Base-by-base conservation (phyloP, 2,113 vertebrate species). In the Zosterops hypoxanthus region DNA sequence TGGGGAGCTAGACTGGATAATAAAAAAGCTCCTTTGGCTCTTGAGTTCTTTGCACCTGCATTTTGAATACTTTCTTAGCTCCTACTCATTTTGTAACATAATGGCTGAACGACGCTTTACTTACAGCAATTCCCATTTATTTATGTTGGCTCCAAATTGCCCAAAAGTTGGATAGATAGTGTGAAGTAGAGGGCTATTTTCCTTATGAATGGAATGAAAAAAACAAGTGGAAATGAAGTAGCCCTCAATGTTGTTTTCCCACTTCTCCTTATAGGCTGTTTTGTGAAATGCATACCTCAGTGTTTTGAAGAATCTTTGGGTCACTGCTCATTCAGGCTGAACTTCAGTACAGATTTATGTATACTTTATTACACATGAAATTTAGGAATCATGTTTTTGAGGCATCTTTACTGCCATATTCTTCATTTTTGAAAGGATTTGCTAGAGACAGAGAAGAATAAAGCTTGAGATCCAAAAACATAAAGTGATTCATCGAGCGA, bases 161-260 rank as follows among this genome's bases (percentile, higher is more conserved):
- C 23, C 33, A 33, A 57, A 90, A 77, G 82, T 39, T 92, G 59
- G 47, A 88, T 73, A 79, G 72, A 80, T 16, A 46, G 34, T 2
- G 1, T 69, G 63, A 86, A 96, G 55, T 8, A 79, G 60, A 90
- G 56, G 55, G 36, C 41, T 79, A 76, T 89, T 89, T 92, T 78
- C 33, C 20, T 93, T 69, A 73, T 88, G 70, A 94, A 93, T 63
- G 34, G 59, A 91, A 80, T 80, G 59, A 90, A 94, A 89, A 56
- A 65, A 82, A 28, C 26, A 73, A 91, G 59, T 28, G n/a, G 75
- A 94, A 95, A 59, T 82, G 33, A 95, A 94, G 66, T 22, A 82
- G 50, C 42, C 53, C 63, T 82, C 8, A 6, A 61, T 79, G 91
- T 90, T 91, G 71, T 93, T 95, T 91, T 73, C 31, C 44, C 26